Base-by-base conservation (phyloP, 2,888 invertebrate species). In the Parapristionchus giblindavisi region DNA sequence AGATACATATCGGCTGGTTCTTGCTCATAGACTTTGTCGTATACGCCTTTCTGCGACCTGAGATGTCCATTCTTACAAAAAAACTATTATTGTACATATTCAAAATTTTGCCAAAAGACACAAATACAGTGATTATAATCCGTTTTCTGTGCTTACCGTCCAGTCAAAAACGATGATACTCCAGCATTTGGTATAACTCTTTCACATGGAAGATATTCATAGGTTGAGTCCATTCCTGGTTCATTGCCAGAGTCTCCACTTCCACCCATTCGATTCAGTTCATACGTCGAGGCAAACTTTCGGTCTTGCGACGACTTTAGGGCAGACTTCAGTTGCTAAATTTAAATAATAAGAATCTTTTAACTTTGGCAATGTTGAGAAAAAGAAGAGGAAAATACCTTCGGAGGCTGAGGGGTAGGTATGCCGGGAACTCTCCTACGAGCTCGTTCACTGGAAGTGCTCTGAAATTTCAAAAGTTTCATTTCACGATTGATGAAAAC, bases 21-120 rank as follows among this genome's bases (percentile, higher is more conserved):
- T 8, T 77, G 75, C 58, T 83, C 83, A 60, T 81, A 83, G 1
- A 83, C 83, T 36, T 77, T 74, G 51, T 83, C 83, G 54, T 83
- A 83, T 21, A 66, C 66, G 48, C 43, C 66, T 11, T 29, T 48
- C 6, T 17, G 48, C 32, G 66, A 51, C 51, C 70, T 70, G 27
- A 52, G 14, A 24, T n/a, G 27, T 11, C 24, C 14, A n/a, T 27
- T 56, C 14, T n/a, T 8, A 8, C 8, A 56, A 56, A n/a, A 27
- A 11, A 24, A n/a, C 14, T 8, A 56, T 56, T 24, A 11, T 27
- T 21, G 14, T 11, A 63, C 8, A 43, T 27, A 38, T 27, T 66
- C 32, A 0, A 48, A 29, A 1, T 24, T 32, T 11, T 48, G 21
- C 11, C 3, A 34, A 3, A 21, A 36, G 36, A 36, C 14, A 21